phyloP scores from a whole-genome alignment of 2,888 invertebrate genomes.

The Prenolepis imparis region DNA sequence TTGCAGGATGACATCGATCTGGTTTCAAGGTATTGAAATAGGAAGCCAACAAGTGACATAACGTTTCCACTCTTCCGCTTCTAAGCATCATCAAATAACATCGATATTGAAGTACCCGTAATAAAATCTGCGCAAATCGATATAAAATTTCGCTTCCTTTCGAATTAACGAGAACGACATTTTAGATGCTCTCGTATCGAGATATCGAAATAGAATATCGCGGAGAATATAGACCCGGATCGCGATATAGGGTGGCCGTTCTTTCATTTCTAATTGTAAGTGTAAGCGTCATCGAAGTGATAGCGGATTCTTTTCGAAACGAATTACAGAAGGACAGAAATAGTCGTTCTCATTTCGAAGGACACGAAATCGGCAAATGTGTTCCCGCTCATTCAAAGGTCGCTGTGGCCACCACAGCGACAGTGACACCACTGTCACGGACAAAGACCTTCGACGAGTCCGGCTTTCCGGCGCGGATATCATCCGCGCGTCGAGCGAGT shows the following conservation, averaged over 20 bases:
- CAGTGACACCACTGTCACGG: constrained; percentile 54
- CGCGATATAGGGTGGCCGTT: background rate
- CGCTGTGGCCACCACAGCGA: constrained; percentile 30
- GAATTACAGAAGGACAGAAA: background rate
- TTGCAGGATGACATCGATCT: constrained; percentile 39
- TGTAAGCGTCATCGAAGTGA: background rate
- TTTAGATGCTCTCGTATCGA: background rate
- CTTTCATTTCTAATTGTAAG: background rate
- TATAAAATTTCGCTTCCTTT: constrained; percentile 17
- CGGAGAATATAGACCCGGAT: too few relatives aligned
- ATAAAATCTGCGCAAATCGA: constrained; percentile 12
- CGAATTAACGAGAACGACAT: background rate
- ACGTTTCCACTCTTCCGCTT: constrained; percentile 2
- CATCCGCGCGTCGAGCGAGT: constrained; percentile 43
- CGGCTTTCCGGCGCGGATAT: constrained; percentile 47
- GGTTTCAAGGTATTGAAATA: constrained; percentile 27
- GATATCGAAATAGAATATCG: background rate
- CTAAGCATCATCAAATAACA: background rate
- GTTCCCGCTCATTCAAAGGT: constrained; percentile 46
- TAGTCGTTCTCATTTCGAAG: background rate
- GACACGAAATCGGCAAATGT: background rate
- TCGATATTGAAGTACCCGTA: constrained; percentile 7
- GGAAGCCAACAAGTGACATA: constrained; percentile 24
- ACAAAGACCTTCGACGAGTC: constrained; percentile 56
- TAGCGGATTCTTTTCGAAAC: background rate